These are phyloP conservation scores for Plestiodon gilberti DNA, from an alignment of 2,113 vertebrate species.

Conservation along the genomic window DNA sequence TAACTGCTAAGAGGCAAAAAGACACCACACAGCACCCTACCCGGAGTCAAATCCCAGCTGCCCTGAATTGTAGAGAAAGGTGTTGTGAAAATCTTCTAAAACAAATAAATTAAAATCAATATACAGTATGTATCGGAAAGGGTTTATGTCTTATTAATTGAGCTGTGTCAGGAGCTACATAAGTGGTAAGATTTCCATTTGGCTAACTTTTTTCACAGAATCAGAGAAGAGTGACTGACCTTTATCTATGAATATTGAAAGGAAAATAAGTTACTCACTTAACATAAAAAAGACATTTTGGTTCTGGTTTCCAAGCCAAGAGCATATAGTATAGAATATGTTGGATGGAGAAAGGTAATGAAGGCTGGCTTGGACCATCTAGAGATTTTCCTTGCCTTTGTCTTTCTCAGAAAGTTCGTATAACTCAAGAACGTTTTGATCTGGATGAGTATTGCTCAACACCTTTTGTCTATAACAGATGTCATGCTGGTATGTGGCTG, in stretches of 20 bases:
- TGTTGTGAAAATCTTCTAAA: too few species aligned
- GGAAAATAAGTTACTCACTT: too few species aligned
- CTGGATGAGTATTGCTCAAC: constrained; percentile 6
- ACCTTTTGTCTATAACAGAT: constrained; percentile 34
- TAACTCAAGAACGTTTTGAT: constrained; percentile 9
- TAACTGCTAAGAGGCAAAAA: not conserved
- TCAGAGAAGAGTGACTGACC: not conserved
- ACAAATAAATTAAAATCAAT: not conserved
- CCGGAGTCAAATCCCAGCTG: not conserved
- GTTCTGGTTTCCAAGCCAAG: not conserved
- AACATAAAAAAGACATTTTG: not conserved
- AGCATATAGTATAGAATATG: not conserved
- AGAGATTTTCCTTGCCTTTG: not conserved
- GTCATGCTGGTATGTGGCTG: constrained; percentile 37
- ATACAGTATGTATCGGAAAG: not conserved
- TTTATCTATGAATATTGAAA: not conserved
- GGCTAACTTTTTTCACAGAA: not conserved
- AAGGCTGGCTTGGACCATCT: not conserved
- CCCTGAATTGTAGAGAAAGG: too few species aligned
- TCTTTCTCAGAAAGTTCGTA: not conserved
- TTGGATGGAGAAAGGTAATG: not conserved
- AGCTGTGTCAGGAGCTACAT: not conserved
- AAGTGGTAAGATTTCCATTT: not conserved
- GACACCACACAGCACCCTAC: not conserved
- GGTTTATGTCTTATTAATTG: not conserved